Percentiles rank a stretch among this genome's conserved stretches.
phyloP scores from a whole-genome alignment of 2,888 invertebrate genomes.

The Rotaria sp. region DNA sequence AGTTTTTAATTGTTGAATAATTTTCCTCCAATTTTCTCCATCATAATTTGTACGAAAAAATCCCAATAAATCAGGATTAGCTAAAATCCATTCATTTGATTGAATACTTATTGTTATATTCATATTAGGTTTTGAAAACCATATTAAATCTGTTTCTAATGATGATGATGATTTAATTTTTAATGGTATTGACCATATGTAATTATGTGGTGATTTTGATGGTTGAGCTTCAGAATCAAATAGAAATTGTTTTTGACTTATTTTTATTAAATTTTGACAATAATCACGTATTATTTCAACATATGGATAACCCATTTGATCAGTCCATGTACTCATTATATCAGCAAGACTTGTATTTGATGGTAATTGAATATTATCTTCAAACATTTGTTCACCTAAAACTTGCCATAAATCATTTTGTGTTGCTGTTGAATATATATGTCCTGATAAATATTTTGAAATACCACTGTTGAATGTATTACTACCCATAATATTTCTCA shows the following conservation, averaged over 20 bases:
- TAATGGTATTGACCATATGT: constrained; percentile 34
- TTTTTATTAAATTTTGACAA: neutral
- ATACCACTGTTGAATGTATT: constrained; percentile 51
- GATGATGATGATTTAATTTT: neutral
- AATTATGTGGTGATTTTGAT: neutral
- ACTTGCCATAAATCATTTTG: constrained; percentile 88
- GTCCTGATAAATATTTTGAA: constrained; percentile 69
- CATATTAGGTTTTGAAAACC: neutral
- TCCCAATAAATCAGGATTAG: constrained; percentile 32
- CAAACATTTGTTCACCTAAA: constrained; percentile 63
- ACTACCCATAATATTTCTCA: constrained; percentile 84
- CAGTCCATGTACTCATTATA: constrained; percentile 56
- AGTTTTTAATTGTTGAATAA: constrained; percentile 32
- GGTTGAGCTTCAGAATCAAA: constrained; percentile 28
- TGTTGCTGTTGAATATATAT: constrained; percentile 79
- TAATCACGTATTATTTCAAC: constrained; percentile 30
- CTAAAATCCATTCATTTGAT: constrained; percentile 35
- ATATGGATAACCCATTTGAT: constrained; percentile 40
- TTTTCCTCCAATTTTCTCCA: constrained; percentile 34
- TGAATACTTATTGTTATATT: neutral
- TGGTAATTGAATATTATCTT: constrained; percentile 56
- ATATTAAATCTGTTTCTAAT: neutral
- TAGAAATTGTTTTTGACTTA: constrained; percentile 35
- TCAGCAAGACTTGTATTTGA: constrained; percentile 78
- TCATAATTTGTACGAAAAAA: constrained; percentile 40